Evolutionary conservation across 2,888 invertebrate species (phyloP).

Genomic region (Acrobasis suavella): DNA sequence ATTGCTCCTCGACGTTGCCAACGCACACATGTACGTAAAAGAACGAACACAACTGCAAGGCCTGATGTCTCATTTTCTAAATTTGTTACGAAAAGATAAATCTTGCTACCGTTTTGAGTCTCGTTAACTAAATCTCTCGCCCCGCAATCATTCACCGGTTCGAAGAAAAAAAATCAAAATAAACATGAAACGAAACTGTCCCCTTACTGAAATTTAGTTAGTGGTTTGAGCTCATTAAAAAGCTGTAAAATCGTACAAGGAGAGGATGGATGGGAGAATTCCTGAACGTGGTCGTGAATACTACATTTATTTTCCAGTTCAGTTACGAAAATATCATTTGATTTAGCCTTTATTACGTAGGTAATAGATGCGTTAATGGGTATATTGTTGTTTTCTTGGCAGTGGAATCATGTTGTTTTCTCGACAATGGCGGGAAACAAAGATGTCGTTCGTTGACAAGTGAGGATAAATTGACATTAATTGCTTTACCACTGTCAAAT

Average conservation of each 20-base stretch:
- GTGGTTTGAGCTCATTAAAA: slow-evolving; percentile 76
- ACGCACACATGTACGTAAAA: slow-evolving; percentile 51
- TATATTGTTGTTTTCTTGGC: slow-evolving; percentile 30
- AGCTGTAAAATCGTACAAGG: slow-evolving; percentile 76
- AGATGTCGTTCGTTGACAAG: slow-evolving; percentile 63
- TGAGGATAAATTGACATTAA: slow-evolving; percentile 78
- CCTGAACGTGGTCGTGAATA: slow-evolving; percentile 42
- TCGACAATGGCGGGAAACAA: slow-evolving; percentile 61
- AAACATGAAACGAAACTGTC: slow-evolving; percentile 72
- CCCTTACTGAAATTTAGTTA: slow-evolving; percentile 69
- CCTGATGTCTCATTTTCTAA: slow-evolving; percentile 81
- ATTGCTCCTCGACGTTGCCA: slow-evolving; percentile 59
- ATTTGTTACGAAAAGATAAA: slow-evolving; percentile 80
- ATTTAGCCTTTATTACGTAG: slow-evolving; percentile 42
- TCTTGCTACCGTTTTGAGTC: slow-evolving; percentile 68
- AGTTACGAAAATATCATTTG: slow-evolving; percentile 28
- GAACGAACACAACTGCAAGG: slow-evolving; percentile 30
- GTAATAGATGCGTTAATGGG: slow-evolving; percentile 37
- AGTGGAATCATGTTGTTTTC: slow-evolving; percentile 37
- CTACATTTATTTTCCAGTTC: slow-evolving; percentile 32
- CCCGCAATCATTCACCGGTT: slow-evolving; percentile 71
- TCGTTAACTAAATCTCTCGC: slow-evolving; percentile 78
- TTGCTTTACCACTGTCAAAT: slow-evolving; percentile 61
- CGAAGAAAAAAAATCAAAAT: slow-evolving; percentile 54
- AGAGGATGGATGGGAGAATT: slow-evolving; percentile 59